Percentiles rank a stretch among this genome's conserved stretches.
Evolutionary conservation across 2,888 invertebrate genomes (phyloP).

Genomic region (Lasioglossum leucozonium): DNA sequence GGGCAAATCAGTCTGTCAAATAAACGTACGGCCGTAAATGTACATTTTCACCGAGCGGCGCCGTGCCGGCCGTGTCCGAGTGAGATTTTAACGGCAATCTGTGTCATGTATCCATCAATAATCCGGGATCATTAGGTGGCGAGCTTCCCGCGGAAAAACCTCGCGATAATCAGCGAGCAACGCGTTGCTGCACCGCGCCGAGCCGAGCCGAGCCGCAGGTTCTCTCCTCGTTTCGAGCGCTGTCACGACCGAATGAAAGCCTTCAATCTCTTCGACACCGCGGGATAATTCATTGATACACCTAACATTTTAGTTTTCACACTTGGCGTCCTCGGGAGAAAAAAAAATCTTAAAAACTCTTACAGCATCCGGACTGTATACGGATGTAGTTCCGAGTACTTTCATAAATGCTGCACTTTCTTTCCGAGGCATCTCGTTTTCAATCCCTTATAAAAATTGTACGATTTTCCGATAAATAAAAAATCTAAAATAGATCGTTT

Average conservation of each 20-base stretch:
- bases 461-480: too few relatives aligned
- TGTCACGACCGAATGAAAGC: background rate
- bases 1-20: constrained; percentile 64
- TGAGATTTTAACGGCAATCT: constrained; percentile 64
- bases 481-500: background rate
- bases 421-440: background rate
- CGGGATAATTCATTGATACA: constrained; percentile 6
- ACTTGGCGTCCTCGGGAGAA: background rate
- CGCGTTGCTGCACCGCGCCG: background rate
- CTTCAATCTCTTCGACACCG: constrained; percentile 14
- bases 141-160: background rate
- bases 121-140: constrained; percentile 45
- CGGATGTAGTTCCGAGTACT: background rate
- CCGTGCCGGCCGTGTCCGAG: constrained; percentile 30
- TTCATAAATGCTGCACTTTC: background rate
- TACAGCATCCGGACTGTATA: background rate
- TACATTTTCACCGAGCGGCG: constrained; percentile 50
- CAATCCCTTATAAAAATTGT: too few relatives aligned
- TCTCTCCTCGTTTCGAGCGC: constrained; percentile 5
- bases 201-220: background rate
- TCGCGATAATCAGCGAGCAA: constrained; percentile 32
- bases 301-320: constrained; percentile 5
- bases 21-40: constrained; percentile 53
- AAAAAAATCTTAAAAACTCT: background rate
- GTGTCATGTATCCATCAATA: constrained; percentile 57